phyloP scores from a whole-genome alignment of 2,888 invertebrate genomes.

The Noctuana brunneofusca region DNA sequence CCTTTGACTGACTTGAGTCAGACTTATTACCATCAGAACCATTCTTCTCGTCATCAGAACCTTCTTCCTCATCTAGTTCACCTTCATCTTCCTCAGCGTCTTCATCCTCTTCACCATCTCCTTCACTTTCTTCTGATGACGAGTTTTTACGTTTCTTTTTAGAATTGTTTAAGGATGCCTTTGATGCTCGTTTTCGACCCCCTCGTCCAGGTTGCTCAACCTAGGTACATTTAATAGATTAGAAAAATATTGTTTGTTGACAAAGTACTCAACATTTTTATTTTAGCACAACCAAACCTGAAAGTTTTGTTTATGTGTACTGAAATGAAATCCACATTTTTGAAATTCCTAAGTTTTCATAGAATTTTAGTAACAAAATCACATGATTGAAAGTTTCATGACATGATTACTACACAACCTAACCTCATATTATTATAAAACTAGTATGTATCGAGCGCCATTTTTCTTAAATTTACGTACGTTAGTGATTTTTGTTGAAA shows the following conservation, averaged over 20 bases:
- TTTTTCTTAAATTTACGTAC: too few relatives aligned
- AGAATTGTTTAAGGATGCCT: conserved; percentile 63
- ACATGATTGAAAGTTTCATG: too few relatives aligned
- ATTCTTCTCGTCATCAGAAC: conserved; percentile 80
- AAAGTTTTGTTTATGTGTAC: too few relatives aligned
- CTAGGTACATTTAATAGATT: conserved; percentile 44
- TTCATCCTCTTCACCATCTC: conserved; percentile 69
- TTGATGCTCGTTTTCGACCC: conserved; percentile 66
- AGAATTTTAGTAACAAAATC: too few relatives aligned
- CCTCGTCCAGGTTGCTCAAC: conserved; percentile 65
- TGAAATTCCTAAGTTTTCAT: too few relatives aligned
- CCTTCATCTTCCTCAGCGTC: conserved; percentile 74
- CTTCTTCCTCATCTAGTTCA: conserved; percentile 76
- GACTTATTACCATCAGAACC: conserved; percentile 80
- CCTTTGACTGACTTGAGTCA: conserved; percentile 80
- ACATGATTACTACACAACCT: too few relatives aligned
- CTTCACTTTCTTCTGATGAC: conserved; percentile 74
- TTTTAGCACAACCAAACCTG: not conserved
- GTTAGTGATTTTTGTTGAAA: too few relatives aligned
- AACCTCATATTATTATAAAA: too few relatives aligned
- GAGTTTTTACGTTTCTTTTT: conserved; percentile 78
- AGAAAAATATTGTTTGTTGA: too few relatives aligned
- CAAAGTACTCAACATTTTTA: not conserved
- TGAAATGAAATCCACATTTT: too few relatives aligned
- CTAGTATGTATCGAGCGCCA: too few relatives aligned